Evolutionary conservation across 2,113 vertebrate genomes (phyloP), one percentile per base, ranked within the genome.

Genomic region (Misgurnus mizolepis): DNA sequence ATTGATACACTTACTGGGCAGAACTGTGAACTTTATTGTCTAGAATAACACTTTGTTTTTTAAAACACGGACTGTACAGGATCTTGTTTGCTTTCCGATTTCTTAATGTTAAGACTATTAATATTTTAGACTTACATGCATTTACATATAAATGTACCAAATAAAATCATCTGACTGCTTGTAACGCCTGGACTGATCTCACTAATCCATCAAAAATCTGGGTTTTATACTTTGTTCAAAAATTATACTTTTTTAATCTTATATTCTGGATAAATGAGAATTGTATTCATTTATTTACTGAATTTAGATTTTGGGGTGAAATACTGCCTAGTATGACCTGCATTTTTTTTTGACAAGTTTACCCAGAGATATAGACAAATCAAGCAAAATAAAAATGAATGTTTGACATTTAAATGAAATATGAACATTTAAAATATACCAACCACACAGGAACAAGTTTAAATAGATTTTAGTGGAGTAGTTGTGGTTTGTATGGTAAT

Each of bases 21-120:
- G 64, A 41, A 45, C 68, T 78, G 67, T 76, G 72, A 78, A 76
- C 76, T 27, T 34, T 17, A 73, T 47, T n/a, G 74, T 80, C 83
- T 85, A 74, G 69, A 85, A 78, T 80, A 70, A 47, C 66, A 64
- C 64, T 70, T 15, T 27, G 72, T 76, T 74, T 79, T 58, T 62
- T 64, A 74, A 60, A 80, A 18, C 45, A 67, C 27, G 47, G 40
- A 79, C 61, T 53, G 58, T 72, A 56, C 62, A 60, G 27, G 72
- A 67, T 61, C 53, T 55, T 43, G 76, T 80, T 40, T 43, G 66
- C 45, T 70, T 73, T 80, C 41, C 6, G 62, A 80, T 67, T 66
- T 70, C 70, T 49, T 81, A 71, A 67, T 60, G 73, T 72, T 55
- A 34, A 8, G 27, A 49, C 4, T 34, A 64, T 49, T 15, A 49